These are phyloP conservation scores for Leptoteleia sp. DNA, from an alignment of 1,140 invertebrate species.

Conservation along the genomic window DNA sequence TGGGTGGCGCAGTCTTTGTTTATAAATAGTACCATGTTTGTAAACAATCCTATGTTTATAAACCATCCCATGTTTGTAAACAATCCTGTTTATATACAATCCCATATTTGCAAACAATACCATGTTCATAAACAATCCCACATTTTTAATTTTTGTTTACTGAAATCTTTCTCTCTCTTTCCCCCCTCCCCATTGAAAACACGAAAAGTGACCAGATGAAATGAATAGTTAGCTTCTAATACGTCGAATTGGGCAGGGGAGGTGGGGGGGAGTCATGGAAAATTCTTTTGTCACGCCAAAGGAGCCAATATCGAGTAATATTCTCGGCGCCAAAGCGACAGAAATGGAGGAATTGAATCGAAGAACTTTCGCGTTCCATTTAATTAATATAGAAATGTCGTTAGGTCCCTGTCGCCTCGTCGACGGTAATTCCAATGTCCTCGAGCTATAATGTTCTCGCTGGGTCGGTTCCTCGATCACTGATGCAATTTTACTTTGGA, in stretches of 20 bases:
- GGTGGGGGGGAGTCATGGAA: no score
- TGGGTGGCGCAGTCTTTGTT: no score
- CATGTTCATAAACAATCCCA: no score
- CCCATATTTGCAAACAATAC: no score
- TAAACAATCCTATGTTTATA: no score
- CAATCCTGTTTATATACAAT: no score
- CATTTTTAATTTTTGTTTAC: no score
- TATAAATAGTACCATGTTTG: no score
- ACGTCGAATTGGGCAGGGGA: constrained; percentile 1
- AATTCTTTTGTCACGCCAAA: constrained; percentile 31
- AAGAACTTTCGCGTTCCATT: constrained; percentile 61
- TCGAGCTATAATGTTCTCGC: constrained; percentile 45
- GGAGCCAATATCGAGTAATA: constrained; percentile 46
- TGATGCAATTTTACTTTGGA: constrained; percentile 59
- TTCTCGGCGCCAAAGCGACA: constrained; percentile 36
- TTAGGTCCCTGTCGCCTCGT: constrained; percentile 52
- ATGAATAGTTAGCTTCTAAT: constrained; percentile 19
- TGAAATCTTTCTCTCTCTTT: no score
- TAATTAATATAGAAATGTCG: constrained; percentile 65
- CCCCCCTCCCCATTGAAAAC: no score
- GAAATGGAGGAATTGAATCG: constrained; percentile 54
- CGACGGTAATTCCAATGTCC: constrained; percentile 57
- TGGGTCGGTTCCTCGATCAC: constrained; percentile 42
- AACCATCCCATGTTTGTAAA: no score
- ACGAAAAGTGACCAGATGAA: no score